These are phyloP conservation scores for Dipus sagitta DNA, from an alignment of 2,797 vertebrate genomes.

Conservation along the genomic window DNA sequence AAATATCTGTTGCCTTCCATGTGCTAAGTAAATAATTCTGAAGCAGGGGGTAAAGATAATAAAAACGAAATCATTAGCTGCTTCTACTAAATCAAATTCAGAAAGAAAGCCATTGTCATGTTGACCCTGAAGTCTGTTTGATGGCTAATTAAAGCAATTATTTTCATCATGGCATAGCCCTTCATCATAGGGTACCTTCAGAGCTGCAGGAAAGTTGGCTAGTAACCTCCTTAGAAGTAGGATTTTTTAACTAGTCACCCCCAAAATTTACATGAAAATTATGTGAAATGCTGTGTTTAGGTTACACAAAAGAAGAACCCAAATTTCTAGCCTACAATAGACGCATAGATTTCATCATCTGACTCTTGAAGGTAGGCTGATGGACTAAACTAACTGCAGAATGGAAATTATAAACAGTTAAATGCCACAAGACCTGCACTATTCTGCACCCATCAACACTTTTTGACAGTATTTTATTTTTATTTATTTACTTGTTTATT, in stretches of 20 bases:
- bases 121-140: constrained; percentile 96
- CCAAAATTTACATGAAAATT: constrained; percentile 50
- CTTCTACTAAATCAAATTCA: constrained; percentile 94
- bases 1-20: constrained; percentile 96
- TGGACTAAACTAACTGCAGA: constrained; percentile 48
- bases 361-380: background rate
- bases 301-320: background rate
- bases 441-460: no score
- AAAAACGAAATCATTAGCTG: constrained; percentile 96
- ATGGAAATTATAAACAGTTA: constrained; percentile 33
- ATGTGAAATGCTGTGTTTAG: background rate
- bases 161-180: constrained; percentile 90
- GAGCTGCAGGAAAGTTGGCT: constrained; percentile 16
- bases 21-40: constrained; percentile 98
- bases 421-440: constrained; percentile 35
- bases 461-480: no score
- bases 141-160: constrained; percentile 98
- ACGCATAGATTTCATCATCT: background rate
- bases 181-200: constrained; percentile 89
- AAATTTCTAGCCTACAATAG: background rate
- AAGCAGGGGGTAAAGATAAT: constrained; percentile 95
- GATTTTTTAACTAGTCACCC: constrained; percentile 31
- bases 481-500: no score
- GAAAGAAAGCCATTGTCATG: constrained; percentile 93
- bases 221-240: constrained; percentile 55